phyloP scores from a whole-genome alignment of 92 coral and sea anemone species.

The Virgularia gustaviana region DNA sequence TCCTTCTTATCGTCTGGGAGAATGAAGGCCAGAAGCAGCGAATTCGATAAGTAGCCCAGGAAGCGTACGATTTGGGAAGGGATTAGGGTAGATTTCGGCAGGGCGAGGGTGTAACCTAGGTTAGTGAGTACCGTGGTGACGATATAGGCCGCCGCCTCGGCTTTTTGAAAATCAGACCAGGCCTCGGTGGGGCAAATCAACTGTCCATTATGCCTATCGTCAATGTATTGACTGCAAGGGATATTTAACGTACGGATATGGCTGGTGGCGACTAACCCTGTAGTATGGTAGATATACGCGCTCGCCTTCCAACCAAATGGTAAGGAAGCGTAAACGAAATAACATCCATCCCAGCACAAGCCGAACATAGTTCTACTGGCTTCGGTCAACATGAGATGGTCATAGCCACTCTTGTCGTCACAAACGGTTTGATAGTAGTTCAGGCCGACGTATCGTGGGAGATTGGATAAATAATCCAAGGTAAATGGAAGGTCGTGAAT shows the following conservation, averaged over 20 bases:
- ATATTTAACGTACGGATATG: slow-evolving; percentile 40
- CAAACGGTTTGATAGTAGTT: slow-evolving; percentile 60
- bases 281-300: slow-evolving; percentile 55
- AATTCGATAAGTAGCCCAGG: slow-evolving; percentile 54
- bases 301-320: slow-evolving; percentile 72
- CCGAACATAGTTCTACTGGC: slow-evolving; percentile 57
- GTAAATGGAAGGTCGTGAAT: slow-evolving; percentile 54
- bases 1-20: slow-evolving; percentile 54
- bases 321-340: slow-evolving; percentile 51
- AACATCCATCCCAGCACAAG: slow-evolving; percentile 56
- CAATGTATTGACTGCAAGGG: slow-evolving; percentile 60
- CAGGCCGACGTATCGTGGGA: slow-evolving; percentile 55
- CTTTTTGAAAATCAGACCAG: slow-evolving; percentile 41
- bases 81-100: slow-evolving; percentile 37
- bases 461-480: slow-evolving; percentile 50
- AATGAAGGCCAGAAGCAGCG: slow-evolving; percentile 44
- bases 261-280: slow-evolving; percentile 49
- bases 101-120: slow-evolving; percentile 62
- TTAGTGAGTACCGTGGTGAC: slow-evolving; percentile 46
- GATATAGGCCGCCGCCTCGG: slow-evolving; percentile 57
- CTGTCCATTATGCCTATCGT: slow-evolving; percentile 61
- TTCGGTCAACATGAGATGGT: slow-evolving; percentile 46
- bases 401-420: slow-evolving; percentile 67
- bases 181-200: slow-evolving; percentile 14
- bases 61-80: slow-evolving; percentile 57